phyloP scores from a whole-genome alignment of 2,888 invertebrate genomes.

The Noctua fimbriata region DNA sequence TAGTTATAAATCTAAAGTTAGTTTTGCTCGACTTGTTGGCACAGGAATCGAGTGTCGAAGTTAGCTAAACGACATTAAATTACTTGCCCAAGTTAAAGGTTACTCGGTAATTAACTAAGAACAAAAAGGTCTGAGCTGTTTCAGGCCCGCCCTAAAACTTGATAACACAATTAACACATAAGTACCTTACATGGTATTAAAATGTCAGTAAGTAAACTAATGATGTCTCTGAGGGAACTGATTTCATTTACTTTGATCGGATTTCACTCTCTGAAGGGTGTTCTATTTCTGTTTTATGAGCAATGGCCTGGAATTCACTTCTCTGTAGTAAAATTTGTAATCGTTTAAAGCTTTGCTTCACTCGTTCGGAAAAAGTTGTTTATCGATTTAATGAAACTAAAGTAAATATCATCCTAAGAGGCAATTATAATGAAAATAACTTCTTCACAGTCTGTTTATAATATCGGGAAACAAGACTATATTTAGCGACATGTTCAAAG shows the following conservation, averaged over 20 bases:
- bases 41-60: slow-evolving; percentile 66
- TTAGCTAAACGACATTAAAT: slow-evolving; percentile 76
- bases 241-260: slow-evolving; percentile 53
- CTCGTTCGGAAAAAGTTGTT: slow-evolving; percentile 6
- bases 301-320: slow-evolving; percentile 38
- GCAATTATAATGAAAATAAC: not conserved
- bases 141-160: slow-evolving; percentile 57
- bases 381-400: slow-evolving; percentile 9
- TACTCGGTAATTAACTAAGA: slow-evolving; percentile 68
- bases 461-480: slow-evolving; percentile 10
- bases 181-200: slow-evolving; percentile 22
- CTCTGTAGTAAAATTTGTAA: slow-evolving; percentile 47
- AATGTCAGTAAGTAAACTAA: slow-evolving; percentile 19
- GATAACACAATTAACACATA: slow-evolving; percentile 49
- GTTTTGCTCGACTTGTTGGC: slow-evolving; percentile 58
- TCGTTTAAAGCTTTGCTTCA: slow-evolving; percentile 21
- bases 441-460: not conserved
- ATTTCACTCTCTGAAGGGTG: slow-evolving; percentile 33
- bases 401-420: not conserved
- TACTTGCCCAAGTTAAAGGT: slow-evolving; percentile 71
- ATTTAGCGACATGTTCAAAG: slow-evolving; percentile 21
- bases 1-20: slow-evolving; percentile 64
- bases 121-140: slow-evolving; percentile 68
- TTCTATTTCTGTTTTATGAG: slow-evolving; percentile 46
- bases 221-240: slow-evolving; percentile 15